Evolutionary conservation across 2,113 vertebrate species (phyloP).

Genomic region (Amblyopsis rosae): DNA sequence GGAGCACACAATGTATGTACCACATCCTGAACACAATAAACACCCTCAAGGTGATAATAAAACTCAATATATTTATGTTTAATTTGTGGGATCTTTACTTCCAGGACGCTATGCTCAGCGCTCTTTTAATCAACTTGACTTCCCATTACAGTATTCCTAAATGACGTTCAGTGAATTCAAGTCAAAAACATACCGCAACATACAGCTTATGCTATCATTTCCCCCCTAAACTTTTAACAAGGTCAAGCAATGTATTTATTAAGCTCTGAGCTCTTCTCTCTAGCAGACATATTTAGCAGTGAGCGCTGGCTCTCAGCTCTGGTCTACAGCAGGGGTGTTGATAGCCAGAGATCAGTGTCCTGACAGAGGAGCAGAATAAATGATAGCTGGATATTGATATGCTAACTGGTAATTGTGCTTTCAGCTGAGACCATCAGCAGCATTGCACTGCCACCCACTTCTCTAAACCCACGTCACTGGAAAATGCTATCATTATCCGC

Average conservation of each 20-base stretch:
- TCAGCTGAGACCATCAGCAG: background rate
- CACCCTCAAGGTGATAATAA: too few relatives aligned
- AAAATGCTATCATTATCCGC: background rate
- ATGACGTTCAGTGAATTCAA: too few relatives aligned
- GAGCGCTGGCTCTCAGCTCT: background rate
- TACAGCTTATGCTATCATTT: too few relatives aligned
- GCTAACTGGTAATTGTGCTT: background rate
- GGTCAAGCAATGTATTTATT: background rate
- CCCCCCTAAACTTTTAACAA: too few relatives aligned
- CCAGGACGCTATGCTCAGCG: too few relatives aligned
- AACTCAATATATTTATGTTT: too few relatives aligned
- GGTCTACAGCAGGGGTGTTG: background rate
- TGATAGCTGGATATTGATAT: slow-evolving; percentile 1
- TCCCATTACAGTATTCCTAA: too few relatives aligned
- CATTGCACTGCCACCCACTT: background rate
- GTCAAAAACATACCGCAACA: too few relatives aligned
- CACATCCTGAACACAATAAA: too few relatives aligned
- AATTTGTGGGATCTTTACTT: too few relatives aligned
- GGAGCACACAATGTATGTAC: too few relatives aligned
- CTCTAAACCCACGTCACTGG: background rate
- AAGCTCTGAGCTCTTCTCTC: background rate
- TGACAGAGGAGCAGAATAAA: background rate
- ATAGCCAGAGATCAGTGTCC: background rate
- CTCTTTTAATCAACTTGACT: too few relatives aligned
- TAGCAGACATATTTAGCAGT: background rate